Base-by-base conservation (phyloP, 2,797 vertebrate genomes). In the Alcedo quadribrachys region DNA sequence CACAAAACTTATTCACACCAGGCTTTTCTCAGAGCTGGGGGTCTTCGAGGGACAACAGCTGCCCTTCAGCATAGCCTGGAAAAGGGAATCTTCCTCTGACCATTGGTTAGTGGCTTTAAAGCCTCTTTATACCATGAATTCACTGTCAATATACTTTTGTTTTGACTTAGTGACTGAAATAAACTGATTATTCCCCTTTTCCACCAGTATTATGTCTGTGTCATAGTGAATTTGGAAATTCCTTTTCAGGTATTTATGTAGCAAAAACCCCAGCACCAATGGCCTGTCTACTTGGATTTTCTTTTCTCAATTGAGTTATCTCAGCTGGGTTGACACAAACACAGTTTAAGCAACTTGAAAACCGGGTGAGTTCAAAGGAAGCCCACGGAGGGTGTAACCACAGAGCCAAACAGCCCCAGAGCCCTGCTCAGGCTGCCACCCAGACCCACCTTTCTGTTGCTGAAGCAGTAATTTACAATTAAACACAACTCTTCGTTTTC, bases 151-250 rank as follows among this genome's bases (percentile, higher is more conserved):
- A 93, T 81, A 94, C 57, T 93, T 95, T 82, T 95, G 78, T 93
- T 94, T 95, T 95, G 93, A 94, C 68, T 87, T 93, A 87, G 86
- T 90, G 84, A 85, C 84, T 90, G 94, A 95, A 95, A 90, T 94
- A 95, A 96, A 92, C 75, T 94, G 86, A 94, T 95, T 95, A 94
- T 93, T 94, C 85, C 82, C 73, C 89, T 83, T 93, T 89, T 94
- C 93, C 75, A 93, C 55, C 67, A 89, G 87, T 88, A 92, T 91
- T 95, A 93, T 93, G 91, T 93, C 88, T 90, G 67, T 94, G 91
- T 94, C 94, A 90, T 43, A 82, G 78, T 63, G 91, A 83, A 95
- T 96, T 96, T 96, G 71, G 83, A 94, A 91, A 93, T 93, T 93
- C 70, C 92, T 80, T 94, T 95, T 96, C 89, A 93, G 92, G 89